Evolutionary conservation across 2,113 vertebrate genomes (phyloP).

Genomic region (Bubo bubo): DNA sequence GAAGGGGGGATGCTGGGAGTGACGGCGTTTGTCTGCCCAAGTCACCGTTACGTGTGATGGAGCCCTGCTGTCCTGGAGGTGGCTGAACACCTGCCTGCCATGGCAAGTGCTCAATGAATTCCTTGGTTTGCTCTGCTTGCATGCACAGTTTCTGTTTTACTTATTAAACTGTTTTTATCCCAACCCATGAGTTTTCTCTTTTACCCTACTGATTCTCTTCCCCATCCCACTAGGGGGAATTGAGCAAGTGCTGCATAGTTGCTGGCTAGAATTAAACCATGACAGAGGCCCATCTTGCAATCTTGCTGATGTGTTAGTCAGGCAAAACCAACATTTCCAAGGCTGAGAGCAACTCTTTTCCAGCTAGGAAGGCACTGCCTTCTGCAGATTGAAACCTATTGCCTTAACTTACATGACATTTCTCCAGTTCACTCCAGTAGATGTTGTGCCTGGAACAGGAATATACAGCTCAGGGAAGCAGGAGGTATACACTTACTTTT

Average conservation of each 20-base stretch:
- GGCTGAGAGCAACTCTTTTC: neutral
- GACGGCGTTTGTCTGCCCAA: neutral
- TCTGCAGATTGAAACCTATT: neutral
- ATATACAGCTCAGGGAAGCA: neutral
- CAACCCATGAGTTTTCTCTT: neutral
- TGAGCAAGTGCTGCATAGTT: no score
- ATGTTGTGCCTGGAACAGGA: neutral
- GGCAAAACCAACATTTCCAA: neutral
- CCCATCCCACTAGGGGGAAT: no score
- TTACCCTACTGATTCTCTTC: neutral
- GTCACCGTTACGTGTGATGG: rapidly evolving
- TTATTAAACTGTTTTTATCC: neutral
- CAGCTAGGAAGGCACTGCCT: neutral
- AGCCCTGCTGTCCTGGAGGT: neutral
- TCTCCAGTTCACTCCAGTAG: neutral
- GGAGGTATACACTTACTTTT: neutral
- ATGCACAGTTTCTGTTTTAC: rapidly evolving
- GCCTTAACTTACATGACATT: neutral
- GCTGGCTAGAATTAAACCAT: neutral
- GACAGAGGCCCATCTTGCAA: neutral
- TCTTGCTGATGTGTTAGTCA: neutral
- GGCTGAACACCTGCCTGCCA: neutral
- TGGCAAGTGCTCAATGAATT: no score
- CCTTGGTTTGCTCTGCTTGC: neutral
- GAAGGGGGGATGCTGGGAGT: neutral